Percentiles rank a stretch among this genome's conserved stretches.
Conservation (phyloP, 1,140 invertebrate species). For the Zeugodacus cucurbitae region DNA sequence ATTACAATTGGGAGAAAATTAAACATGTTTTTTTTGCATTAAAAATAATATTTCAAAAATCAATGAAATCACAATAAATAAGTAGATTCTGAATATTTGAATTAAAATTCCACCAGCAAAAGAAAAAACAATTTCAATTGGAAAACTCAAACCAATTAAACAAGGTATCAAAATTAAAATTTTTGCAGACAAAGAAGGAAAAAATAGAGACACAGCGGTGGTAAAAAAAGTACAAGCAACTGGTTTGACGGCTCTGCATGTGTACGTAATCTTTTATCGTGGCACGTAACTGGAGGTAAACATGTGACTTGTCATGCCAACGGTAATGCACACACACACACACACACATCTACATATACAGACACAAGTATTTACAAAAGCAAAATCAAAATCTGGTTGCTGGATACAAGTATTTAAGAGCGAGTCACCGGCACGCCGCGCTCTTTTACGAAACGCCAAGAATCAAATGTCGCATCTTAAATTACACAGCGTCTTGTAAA, state of each 20-base stretch:
- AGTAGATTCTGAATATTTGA: too few relatives aligned
- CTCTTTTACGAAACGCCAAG: neutral
- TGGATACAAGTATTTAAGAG: neutral
- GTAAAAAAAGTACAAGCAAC: neutral
- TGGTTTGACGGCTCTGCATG: neutral
- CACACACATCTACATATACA: neutral
- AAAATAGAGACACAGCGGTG: neutral
- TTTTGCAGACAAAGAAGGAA: neutral
- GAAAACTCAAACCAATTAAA: too few relatives aligned
- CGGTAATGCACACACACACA: neutral
- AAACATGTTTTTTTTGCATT: too few relatives aligned
- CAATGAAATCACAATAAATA: too few relatives aligned
- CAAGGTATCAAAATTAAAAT: too few relatives aligned
- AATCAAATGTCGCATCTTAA: neutral
- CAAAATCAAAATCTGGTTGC: neutral
- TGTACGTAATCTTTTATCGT: neutral
- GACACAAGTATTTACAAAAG: neutral
- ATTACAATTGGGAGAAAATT: too few relatives aligned
- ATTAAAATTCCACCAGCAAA: too few relatives aligned
- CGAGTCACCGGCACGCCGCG: neutral
- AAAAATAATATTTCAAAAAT: too few relatives aligned
- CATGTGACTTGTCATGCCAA: constrained; percentile 21
- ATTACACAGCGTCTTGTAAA: neutral
- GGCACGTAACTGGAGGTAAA: neutral
- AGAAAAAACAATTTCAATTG: too few relatives aligned